phyloP scores from a whole-genome alignment of 2,888 invertebrate species.

The Ferrisia virgata region DNA sequence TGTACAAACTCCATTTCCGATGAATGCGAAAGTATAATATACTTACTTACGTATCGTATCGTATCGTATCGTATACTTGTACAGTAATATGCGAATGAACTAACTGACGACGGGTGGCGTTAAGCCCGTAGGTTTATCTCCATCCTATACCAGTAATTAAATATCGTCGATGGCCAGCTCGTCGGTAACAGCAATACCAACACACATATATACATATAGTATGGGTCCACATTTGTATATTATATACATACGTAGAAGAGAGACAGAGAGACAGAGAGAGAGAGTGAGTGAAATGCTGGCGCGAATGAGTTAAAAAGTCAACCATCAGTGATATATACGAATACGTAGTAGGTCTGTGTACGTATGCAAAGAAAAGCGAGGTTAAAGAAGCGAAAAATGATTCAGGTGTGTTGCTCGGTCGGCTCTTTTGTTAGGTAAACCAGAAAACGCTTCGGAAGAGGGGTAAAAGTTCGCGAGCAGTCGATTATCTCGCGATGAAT shows the following conservation, averaged over 20 bases:
- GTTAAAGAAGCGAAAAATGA: constrained; percentile 12
- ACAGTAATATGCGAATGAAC: background rate
- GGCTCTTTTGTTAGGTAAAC: background rate
- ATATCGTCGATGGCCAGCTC: too few relatives aligned
- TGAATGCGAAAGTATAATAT: background rate
- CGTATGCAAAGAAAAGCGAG: background rate
- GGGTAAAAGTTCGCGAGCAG: background rate
- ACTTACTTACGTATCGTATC: too few relatives aligned
- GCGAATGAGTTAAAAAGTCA: background rate
- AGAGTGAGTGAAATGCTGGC: too few relatives aligned
- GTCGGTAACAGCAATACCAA: too few relatives aligned
- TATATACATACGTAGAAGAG: background rate
- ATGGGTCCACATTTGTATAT: background rate
- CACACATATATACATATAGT: too few relatives aligned
- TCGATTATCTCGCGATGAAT: constrained; percentile 17
- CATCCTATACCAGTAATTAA: too few relatives aligned
- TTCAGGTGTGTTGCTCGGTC: background rate
- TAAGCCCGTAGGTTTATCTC: too few relatives aligned
- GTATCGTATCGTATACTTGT: too few relatives aligned
- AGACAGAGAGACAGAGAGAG: too few relatives aligned
- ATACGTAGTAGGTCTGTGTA: too few relatives aligned
- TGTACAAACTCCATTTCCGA: background rate
- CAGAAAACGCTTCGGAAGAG: background rate
- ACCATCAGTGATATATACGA: too few relatives aligned
- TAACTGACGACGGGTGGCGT: background rate